Percentiles rank a stretch among this genome's conserved stretches.
phyloP scores from a whole-genome alignment of 2,797 vertebrate species.

The Propithecus deckenii region DNA sequence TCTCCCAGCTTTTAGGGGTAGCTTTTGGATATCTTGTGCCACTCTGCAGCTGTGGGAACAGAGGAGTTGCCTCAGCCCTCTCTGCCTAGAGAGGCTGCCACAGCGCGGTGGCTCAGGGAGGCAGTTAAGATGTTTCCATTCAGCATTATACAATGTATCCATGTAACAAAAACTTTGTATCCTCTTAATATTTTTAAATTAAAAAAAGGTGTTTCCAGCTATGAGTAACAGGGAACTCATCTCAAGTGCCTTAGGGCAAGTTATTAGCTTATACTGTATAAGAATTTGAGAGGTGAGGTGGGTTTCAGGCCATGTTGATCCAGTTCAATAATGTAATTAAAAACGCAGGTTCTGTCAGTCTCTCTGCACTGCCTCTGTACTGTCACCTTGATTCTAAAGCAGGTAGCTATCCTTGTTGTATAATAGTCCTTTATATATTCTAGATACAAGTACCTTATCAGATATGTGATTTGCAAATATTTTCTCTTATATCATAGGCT shows the following conservation, averaged over 20 bases:
- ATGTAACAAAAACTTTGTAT: not conserved
- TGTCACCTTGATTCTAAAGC: not conserved
- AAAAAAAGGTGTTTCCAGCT: not conserved
- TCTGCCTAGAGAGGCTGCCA: not conserved
- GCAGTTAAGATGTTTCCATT: not conserved
- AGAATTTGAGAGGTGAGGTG: not conserved
- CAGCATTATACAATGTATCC: not conserved
- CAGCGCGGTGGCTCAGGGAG: not conserved
- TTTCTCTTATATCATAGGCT: not conserved
- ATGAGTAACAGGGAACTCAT: not conserved
- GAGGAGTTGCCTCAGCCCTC: not conserved
- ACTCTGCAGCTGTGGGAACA: not conserved
- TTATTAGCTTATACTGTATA: not conserved
- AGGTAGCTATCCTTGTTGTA: not conserved
- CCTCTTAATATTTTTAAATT: not conserved
- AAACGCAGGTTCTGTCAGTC: not conserved
- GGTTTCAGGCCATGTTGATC: not conserved
- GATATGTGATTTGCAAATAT: not conserved
- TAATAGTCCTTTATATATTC: not conserved
- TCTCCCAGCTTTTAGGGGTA: not conserved
- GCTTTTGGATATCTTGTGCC: not conserved
- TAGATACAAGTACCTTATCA: not conserved
- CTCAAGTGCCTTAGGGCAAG: not conserved
- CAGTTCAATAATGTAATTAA: not conserved
- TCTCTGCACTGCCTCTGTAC: not conserved